phyloP scores from a whole-genome alignment of 1,140 invertebrate species.

The Eriosoma lanigerum region DNA sequence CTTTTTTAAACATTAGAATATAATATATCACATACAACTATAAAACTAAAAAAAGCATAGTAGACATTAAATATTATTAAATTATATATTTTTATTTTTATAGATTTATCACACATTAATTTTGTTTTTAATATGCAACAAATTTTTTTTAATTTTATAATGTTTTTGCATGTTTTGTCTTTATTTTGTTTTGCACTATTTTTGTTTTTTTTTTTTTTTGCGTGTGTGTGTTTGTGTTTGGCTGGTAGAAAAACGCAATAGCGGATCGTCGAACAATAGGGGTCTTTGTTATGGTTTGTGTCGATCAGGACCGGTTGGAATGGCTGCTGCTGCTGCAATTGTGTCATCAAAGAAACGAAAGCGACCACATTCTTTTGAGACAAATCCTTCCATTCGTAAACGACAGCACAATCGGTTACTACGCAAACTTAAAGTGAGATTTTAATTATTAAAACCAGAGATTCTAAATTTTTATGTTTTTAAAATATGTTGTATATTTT shows the following conservation, averaged over 20 bases:
- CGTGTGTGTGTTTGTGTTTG: conserved; percentile 49
- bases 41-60: not conserved
- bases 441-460: not conserved
- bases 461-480: too few species aligned
- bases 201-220: conserved; percentile 39
- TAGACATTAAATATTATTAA: not conserved
- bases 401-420: conserved; percentile 92
- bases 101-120: not conserved
- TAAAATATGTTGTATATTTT: too few species aligned
- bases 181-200: conserved; percentile 51
- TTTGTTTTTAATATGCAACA: not conserved
- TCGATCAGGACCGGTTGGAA: conserved; percentile 82
- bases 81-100: not conserved
- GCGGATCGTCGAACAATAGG: conserved; percentile 47
- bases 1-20: conserved; percentile 8
- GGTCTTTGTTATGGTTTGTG: conserved; percentile 53
- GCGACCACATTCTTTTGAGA: conserved; percentile 94
- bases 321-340: conserved; percentile 95
- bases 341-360: conserved; percentile 94
- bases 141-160: not conserved
- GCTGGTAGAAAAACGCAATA: conserved; percentile 52
- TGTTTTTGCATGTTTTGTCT: conserved; percentile 33
- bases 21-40: not conserved
- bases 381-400: conserved; percentile 95
- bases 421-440: conserved; percentile 77